Conservation (phyloP, 1,140 invertebrate species). For the Lerema accius region DNA sequence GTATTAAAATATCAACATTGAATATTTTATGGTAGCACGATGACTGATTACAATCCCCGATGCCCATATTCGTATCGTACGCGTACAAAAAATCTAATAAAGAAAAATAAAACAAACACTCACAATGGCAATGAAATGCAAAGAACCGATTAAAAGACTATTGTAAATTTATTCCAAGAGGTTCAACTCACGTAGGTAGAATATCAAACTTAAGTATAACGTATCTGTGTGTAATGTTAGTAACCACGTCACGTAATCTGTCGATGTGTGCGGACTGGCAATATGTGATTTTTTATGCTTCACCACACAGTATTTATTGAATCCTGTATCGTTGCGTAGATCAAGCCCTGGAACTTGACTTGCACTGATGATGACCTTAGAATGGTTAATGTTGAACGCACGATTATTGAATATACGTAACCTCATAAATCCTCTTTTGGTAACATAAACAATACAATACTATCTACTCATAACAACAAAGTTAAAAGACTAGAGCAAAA, state of each 20-base stretch:
- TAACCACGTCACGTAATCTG: conserved; percentile 58
- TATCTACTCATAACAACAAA: too few relatives aligned
- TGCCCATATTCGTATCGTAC: conserved; percentile 13
- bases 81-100: conserved; percentile 26
- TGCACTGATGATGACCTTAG: conserved; percentile 41
- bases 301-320: conserved; percentile 68
- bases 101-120: conserved; percentile 34
- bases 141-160: conserved; percentile 33
- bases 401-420: conserved; percentile 16
- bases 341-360: conserved; percentile 44
- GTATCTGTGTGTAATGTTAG: conserved; percentile 49
- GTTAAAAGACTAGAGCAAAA: too few relatives aligned
- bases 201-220: conserved; percentile 40
- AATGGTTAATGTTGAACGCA: conserved; percentile 23
- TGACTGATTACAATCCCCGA: conserved; percentile 18
- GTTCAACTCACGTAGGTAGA: conserved; percentile 27
- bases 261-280: conserved; percentile 58
- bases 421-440: neutral
- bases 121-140: conserved; percentile 32
- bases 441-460: too few relatives aligned
- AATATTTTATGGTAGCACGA: conserved; percentile 11
- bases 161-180: conserved; percentile 37
- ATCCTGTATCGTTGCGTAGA: conserved; percentile 58
- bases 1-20: neutral
- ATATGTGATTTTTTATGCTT: conserved; percentile 71